These are phyloP conservation scores for Martes martes DNA, from an alignment of 2,113 vertebrate genomes.

Conservation along the genomic window DNA sequence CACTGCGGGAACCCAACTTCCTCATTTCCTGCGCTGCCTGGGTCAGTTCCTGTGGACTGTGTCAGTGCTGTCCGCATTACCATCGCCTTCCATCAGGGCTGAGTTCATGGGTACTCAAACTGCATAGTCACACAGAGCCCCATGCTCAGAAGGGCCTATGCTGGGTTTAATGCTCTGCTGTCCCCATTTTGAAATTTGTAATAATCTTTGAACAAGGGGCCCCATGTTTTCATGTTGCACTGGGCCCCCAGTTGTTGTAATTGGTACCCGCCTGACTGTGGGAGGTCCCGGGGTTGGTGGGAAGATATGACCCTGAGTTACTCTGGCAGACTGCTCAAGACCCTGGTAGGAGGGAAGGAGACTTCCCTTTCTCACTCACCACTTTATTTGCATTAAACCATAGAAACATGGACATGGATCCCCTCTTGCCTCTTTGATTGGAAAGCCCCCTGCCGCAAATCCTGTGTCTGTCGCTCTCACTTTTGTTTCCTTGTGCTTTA, in stretches of 20 bases:
- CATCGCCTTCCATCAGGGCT: background rate
- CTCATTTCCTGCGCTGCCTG: background rate
- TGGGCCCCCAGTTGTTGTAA: background rate
- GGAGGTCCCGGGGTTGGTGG: background rate
- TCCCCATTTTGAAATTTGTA: background rate
- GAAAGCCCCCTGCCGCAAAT: background rate
- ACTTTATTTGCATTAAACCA: background rate
- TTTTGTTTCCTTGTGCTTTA: background rate
- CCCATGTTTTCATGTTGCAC: background rate
- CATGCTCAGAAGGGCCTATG: background rate
- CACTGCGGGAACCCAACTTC: background rate
- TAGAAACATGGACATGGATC: background rate
- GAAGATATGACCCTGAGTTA: background rate
- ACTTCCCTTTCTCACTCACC: background rate
- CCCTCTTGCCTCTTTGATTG: background rate
- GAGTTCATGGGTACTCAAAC: background rate
- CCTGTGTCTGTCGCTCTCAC: background rate
- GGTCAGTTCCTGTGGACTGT: background rate
- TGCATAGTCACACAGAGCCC: background rate
- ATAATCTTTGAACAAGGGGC: background rate
- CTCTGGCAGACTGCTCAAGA: background rate
- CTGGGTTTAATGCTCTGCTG: background rate
- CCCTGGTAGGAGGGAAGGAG: background rate
- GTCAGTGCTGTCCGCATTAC: background rate
- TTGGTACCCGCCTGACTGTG: background rate